Evolutionary conservation across 2,113 vertebrate genomes (phyloP).

Genomic region (Syngnathoides biaculeatus): DNA sequence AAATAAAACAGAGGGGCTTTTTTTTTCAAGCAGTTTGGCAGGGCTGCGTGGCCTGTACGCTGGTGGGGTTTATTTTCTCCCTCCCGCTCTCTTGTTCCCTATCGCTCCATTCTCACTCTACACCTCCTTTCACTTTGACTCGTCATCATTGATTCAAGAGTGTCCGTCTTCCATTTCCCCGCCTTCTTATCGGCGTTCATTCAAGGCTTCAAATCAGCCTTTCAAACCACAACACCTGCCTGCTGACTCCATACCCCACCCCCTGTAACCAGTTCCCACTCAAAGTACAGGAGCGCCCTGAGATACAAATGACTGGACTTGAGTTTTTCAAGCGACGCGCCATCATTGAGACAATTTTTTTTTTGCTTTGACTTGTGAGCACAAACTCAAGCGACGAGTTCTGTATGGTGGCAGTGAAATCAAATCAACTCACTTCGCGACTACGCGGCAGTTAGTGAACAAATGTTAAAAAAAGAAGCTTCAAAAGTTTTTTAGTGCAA

Average conservation of each 20-base stretch:
- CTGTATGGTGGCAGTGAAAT: background rate
- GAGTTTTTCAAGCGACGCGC: background rate
- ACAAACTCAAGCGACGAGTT: background rate
- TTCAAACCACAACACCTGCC: conserved; percentile 28
- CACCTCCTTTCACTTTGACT: conserved; percentile 50
- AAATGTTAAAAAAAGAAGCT: background rate
- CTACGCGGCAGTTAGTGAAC: background rate
- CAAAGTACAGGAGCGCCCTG: conserved; percentile 1
- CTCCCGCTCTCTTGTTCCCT: conserved; percentile 53
- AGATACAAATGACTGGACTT: background rate
- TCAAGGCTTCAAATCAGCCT: conserved; percentile 43
- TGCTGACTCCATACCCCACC: background rate
- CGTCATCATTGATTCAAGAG: conserved; percentile 43
- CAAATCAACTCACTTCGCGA: background rate
- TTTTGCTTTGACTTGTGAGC: background rate
- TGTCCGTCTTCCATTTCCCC: conserved; percentile 33
- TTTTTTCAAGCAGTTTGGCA: conserved; percentile 85
- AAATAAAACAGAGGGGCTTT: conserved; percentile 94
- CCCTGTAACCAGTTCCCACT: conserved; percentile 14
- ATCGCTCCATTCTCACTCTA: conserved; percentile 56
- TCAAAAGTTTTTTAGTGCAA: too few species aligned
- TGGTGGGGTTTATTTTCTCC: conserved; percentile 75
- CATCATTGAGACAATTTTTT: background rate
- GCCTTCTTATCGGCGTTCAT: conserved; percentile 32
- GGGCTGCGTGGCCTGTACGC: conserved; percentile 73